Percentiles rank a stretch among this genome's conserved stretches.
Conservation (phyloP, 2,888 invertebrate species). For the Philereme vetulata region DNA sequence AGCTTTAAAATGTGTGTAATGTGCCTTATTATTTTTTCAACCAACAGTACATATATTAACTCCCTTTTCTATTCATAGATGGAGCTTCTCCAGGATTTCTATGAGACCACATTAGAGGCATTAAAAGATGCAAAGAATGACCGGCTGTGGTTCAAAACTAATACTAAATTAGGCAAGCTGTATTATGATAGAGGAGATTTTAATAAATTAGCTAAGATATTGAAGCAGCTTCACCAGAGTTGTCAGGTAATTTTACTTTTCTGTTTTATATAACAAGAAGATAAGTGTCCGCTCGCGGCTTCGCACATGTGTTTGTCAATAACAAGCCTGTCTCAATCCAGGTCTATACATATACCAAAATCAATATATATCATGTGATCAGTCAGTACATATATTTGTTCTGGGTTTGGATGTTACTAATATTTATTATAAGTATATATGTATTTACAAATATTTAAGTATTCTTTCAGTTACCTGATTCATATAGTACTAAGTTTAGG, state of each 20-base stretch:
- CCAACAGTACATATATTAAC: background rate
- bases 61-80: conserved; percentile 84
- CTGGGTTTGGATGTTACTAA: too few relatives aligned
- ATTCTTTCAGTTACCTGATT: too few relatives aligned
- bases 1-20: background rate
- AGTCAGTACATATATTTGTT: too few relatives aligned
- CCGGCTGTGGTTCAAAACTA: conserved; percentile 99
- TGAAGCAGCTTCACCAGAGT: conserved; percentile 98
- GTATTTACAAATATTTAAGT: too few relatives aligned
- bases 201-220: conserved; percentile 96
- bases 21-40: background rate
- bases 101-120: conserved; percentile 97
- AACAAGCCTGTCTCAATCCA: background rate
- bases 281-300: too few relatives aligned
- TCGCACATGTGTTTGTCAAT: background rate
- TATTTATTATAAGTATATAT: too few relatives aligned
- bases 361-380: background rate
- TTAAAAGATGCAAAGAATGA: conserved; percentile 99
- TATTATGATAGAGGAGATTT: conserved; percentile 98
- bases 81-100: conserved; percentile 98
- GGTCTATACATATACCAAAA: conserved; percentile 5
- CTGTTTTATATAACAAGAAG: too few relatives aligned
- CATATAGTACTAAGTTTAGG: too few relatives aligned
- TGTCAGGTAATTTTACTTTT: conserved; percentile 88
- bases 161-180: conserved; percentile 98